A percentile compares a stretch with the other conserved stretches of the same genome.
Evolutionary conservation across 2,113 vertebrate species (phyloP).

Genomic region (Mus spicilegus): DNA sequence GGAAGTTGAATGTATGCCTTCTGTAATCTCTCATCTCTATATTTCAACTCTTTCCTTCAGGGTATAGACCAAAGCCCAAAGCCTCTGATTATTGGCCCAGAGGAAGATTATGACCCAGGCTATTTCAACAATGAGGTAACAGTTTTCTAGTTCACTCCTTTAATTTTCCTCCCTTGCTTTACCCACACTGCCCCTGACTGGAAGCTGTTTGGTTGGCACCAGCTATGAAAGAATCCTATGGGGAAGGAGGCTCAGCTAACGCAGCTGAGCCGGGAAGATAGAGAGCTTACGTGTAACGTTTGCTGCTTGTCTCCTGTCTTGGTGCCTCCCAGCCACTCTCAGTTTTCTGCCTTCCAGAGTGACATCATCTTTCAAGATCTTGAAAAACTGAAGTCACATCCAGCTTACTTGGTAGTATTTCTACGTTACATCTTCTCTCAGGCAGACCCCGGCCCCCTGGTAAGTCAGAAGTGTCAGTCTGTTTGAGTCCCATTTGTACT

Average conservation of each 20-base stretch:
- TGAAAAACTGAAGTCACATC: constrained; percentile 90
- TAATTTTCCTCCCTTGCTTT: background rate
- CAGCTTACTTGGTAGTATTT: constrained; percentile 94
- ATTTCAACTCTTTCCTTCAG: constrained; percentile 64
- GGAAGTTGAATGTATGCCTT: fast-evolving
- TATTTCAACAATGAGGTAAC: constrained; percentile 87
- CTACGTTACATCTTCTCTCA: constrained; percentile 96
- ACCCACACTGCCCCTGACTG: background rate
- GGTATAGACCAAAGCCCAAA: constrained; percentile 78
- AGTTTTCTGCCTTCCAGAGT: constrained; percentile 83
- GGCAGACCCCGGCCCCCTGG: constrained; percentile 94
- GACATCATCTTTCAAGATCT: constrained; percentile 95
- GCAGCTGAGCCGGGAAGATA: background rate
- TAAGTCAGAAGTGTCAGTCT: constrained; percentile 75
- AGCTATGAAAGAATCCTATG: background rate
- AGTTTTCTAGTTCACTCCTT: background rate
- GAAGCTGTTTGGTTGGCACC: background rate
- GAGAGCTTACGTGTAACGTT: background rate
- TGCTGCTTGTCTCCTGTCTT: background rate
- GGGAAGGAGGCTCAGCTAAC: background rate
- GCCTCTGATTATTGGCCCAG: constrained; percentile 93
- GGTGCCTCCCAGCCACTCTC: background rate
- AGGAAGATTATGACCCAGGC: constrained; percentile 93
- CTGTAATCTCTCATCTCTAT: background rate
- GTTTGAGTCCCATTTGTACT: background rate